phyloP scores from a whole-genome alignment of 2,113 vertebrate species.

The Cephalopholis sonnerati region DNA sequence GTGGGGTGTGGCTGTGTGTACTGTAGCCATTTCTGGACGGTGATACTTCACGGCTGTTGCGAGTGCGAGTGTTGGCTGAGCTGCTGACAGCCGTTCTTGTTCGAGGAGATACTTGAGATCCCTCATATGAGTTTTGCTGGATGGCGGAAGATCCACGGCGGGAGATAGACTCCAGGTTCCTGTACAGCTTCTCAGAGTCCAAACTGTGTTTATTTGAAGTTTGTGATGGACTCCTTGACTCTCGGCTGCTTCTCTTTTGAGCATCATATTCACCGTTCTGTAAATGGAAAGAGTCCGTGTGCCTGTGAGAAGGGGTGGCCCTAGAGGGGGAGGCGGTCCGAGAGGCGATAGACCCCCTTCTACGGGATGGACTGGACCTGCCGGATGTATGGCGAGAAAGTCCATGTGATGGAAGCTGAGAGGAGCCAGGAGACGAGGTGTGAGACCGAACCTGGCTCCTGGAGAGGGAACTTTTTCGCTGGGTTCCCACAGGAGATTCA shows the following conservation, averaged over 20 bases:
- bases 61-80: conserved; percentile 45
- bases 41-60: conserved; percentile 77
- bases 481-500: conserved; percentile 47
- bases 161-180: conserved; percentile 83
- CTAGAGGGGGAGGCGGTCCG: conserved; percentile 58
- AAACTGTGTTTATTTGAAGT: conserved; percentile 79
- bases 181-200: conserved; percentile 84
- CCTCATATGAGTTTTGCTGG: conserved; percentile 56
- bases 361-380: conserved; percentile 80
- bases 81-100: conserved; percentile 62
- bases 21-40: conserved; percentile 67
- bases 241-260: conserved; percentile 53
- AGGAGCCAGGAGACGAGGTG: conserved; percentile 57
- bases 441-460: conserved; percentile 67
- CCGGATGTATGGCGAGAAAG: conserved; percentile 79
- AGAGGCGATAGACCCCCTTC: conserved; percentile 73
- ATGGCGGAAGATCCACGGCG: conserved; percentile 63
- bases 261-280: conserved; percentile 51
- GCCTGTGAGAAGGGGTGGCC: conserved; percentile 61
- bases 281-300: conserved; percentile 52
- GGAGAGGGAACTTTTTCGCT: conserved; percentile 67
- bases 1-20: conserved; percentile 52
- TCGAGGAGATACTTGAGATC: conserved; percentile 49
- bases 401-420: conserved; percentile 68
- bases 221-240: conserved; percentile 78